These are phyloP conservation scores for Gymnocephalus cernua DNA, from an alignment of 2,113 vertebrate species.

Conservation along the genomic window DNA sequence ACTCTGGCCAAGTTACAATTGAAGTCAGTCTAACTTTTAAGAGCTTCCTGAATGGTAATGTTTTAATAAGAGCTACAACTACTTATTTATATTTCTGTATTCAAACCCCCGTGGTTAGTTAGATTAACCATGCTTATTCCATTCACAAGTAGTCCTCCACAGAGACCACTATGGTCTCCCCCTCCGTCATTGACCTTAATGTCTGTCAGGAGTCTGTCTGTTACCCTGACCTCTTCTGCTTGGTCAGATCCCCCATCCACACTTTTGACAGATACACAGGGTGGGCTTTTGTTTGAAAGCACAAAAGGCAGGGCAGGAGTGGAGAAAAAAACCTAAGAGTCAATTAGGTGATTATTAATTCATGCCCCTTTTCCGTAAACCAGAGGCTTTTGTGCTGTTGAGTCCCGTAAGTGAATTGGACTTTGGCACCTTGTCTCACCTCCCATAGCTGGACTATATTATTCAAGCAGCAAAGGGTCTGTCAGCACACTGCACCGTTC, in stretches of 20 bases:
- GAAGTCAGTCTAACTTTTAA: conserved; percentile 9
- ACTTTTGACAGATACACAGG: conserved; percentile 86
- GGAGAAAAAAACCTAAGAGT: conserved; percentile 87
- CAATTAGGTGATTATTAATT: conserved; percentile 99
- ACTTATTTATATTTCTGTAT: background rate
- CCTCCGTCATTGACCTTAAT: conserved; percentile 49
- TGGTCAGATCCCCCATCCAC: conserved; percentile 69
- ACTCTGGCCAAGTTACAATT: background rate
- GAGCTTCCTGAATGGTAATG: background rate
- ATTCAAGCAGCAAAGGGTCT: conserved; percentile 75
- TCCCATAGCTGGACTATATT: conserved; percentile 77
- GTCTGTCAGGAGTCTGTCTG: conserved; percentile 45
- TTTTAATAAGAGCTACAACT: conserved; percentile 1
- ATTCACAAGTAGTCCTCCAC: background rate
- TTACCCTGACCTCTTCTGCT: conserved; percentile 56
- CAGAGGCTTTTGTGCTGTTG: conserved; percentile 90
- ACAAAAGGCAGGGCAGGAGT: conserved; percentile 80
- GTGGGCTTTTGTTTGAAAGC: conserved; percentile 88
- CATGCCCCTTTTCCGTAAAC: conserved; percentile 98
- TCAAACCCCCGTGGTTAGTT: background rate
- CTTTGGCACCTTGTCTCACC: conserved; percentile 87
- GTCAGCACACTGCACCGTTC: conserved; percentile 62
- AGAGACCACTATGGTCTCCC: background rate
- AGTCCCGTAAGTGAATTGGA: conserved; percentile 96
- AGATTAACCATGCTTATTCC: conserved; percentile 10